Evolutionary conservation across 2,888 invertebrate genomes (phyloP).

Genomic region (Himalopsyche anomala): DNA sequence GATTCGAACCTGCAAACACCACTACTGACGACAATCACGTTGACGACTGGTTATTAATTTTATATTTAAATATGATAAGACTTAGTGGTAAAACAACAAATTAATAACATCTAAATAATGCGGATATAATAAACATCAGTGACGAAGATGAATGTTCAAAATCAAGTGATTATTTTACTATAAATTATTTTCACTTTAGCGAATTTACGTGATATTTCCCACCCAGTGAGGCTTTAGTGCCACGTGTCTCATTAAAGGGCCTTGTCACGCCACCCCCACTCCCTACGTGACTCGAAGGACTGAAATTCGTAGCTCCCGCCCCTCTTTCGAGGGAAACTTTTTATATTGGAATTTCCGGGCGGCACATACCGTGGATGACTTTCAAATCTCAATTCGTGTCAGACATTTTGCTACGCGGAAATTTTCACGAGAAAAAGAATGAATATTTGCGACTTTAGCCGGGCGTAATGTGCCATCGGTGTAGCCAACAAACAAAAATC

Average conservation of each 20-base stretch:
- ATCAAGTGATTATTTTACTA: background rate
- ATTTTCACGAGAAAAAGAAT: background rate
- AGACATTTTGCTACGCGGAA: constrained; percentile 8
- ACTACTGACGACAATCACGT: no score
- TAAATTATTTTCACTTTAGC: background rate
- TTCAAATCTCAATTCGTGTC: constrained; percentile 34
- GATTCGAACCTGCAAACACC: no score
- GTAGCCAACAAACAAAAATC: background rate
- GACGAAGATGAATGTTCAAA: background rate
- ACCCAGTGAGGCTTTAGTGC: constrained; percentile 1
- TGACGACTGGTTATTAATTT: no score
- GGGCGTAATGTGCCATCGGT: background rate
- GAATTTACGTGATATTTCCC: background rate
- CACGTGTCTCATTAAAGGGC: constrained; percentile 22
- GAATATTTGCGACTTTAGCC: background rate
- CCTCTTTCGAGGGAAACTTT: background rate
- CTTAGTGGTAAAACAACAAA: no score
- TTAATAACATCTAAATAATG: no score
- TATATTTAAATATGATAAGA: no score
- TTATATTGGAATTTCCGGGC: constrained; percentile 27
- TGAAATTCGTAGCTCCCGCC: background rate
- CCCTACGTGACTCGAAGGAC: constrained; percentile 16
- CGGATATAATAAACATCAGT: no score
- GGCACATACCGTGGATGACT: constrained; percentile 17
- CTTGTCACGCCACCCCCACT: constrained; percentile 16